Conservation (phyloP, 2,113 vertebrate species). For the Fregetta grallaria region DNA sequence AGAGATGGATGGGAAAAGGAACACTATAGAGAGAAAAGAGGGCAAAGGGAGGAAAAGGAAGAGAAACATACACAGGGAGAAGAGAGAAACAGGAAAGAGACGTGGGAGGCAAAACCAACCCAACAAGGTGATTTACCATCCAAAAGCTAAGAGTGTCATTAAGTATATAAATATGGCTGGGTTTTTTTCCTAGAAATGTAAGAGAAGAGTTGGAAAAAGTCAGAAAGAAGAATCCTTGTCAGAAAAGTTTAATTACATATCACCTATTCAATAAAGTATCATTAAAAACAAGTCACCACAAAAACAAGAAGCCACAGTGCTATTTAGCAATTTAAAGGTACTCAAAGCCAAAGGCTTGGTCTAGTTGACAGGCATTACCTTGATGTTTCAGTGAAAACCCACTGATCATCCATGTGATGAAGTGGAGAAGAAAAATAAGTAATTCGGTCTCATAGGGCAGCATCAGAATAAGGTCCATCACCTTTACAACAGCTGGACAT, state of each 20-base stretch:
- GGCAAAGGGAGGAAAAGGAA: neutral
- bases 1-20: neutral
- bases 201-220: neutral
- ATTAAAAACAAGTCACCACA: neutral
- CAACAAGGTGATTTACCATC: neutral
- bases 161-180: neutral
- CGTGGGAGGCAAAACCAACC: neutral
- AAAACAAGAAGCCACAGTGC: neutral
- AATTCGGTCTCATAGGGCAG: neutral
- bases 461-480: neutral
- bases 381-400: neutral
- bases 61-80: neutral
- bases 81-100: neutral
- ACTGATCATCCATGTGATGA: neutral
- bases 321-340: neutral
- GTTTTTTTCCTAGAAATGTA: neutral
- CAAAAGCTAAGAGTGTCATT: neutral
- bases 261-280: neutral
- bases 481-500: neutral
- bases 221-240: neutral
- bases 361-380: neutral
- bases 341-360: neutral
- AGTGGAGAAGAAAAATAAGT: neutral
- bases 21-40: neutral
- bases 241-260: neutral